Base-by-base conservation (phyloP, 2,888 invertebrate species). In the Lordiphosa andalusiaca region DNA sequence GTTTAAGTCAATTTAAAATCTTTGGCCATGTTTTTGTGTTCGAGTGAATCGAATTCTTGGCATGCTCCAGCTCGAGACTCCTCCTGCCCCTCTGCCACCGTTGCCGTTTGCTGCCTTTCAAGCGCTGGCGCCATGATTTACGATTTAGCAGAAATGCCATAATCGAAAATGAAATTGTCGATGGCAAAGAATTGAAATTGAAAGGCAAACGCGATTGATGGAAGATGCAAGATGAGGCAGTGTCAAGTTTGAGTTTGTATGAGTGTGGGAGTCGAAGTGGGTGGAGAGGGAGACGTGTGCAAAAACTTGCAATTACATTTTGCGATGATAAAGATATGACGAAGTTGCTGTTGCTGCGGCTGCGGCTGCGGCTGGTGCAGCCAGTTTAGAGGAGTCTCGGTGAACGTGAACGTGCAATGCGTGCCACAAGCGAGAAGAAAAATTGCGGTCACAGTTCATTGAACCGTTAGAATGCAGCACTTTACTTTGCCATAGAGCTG, bases 361-460 rank as follows among this genome's bases (percentile, higher is more conserved):
- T 19, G 25, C 30, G 30, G 10, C 10, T n/a, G n/a, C n/a, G n/a
- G n/a, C 16, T 16, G 16, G 16, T 16, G 16, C 16, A 16, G 9
- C 7, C 12, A 23, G 44, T 44, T 33, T 30, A 30, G 30, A 30
- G 37, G 12, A 39, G 50, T 53, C 53, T 51, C 16, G 39, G 37
- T 46, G 51, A 39, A 41, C 35, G 39, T 38, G 25, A 19, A 13
- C 35, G 39, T 38, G 25, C 21, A 23, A 58, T 69, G 71, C 71
- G 75, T 65, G 65, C 56, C 54, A 57, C 47, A 44, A 40, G 13
- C 35, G 42, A 55, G 67, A 64, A 6, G 38, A 40, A 30, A 25
- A 40, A 39, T 62, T 78, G 75, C 78, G 75, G 75, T 75, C 78
- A 78, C 75, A 76, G 75, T 78, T 78, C 75, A 70, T 78, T 76